These are phyloP conservation scores for Neolamprologus devosi DNA, from an alignment of 2,113 vertebrate genomes.

Conservation along the genomic window DNA sequence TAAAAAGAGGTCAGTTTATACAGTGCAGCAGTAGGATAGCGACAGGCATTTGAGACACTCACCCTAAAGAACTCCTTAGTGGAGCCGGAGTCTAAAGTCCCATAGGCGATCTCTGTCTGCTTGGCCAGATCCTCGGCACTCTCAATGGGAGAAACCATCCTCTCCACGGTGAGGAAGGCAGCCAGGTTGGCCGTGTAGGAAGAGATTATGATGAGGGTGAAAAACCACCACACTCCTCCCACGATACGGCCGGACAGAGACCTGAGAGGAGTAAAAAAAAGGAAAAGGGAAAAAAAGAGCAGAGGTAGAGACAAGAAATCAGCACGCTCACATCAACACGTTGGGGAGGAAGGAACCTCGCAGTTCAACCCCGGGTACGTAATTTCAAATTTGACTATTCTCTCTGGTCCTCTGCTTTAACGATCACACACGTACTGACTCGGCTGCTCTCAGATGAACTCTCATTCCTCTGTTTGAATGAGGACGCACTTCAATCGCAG, in stretches of 20 bases:
- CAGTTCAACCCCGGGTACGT: not conserved
- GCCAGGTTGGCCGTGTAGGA: conserved; percentile 97
- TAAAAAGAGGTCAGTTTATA: not conserved
- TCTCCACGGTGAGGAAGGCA: conserved; percentile 96
- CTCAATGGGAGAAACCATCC: conserved; percentile 97
- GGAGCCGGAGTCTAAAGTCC: conserved; percentile 93
- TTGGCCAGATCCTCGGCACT: conserved; percentile 95
- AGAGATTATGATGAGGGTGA: conserved; percentile 98
- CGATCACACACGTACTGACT: not conserved
- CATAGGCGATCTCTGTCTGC: conserved; percentile 96
- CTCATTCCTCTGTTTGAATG: not conserved
- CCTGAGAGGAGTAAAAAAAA: conserved; percentile 58
- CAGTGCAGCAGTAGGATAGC: not conserved
- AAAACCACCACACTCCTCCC: conserved; percentile 98
- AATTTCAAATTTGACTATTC: not conserved
- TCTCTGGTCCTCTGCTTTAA: not conserved
- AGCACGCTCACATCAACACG: not conserved
- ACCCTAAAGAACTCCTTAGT: conserved; percentile 99
- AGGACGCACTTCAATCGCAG: not conserved
- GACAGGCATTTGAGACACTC: conserved; percentile 49
- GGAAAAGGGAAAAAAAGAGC: not conserved
- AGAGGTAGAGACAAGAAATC: conserved; percentile 8
- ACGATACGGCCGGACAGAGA: conserved; percentile 95
- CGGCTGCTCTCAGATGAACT: not conserved
- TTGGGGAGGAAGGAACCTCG: not conserved